Evolutionary conservation across 2,113 vertebrate genomes (phyloP), one percentile per base, ranked within the genome.

Genomic region (Caloenas nicobarica): DNA sequence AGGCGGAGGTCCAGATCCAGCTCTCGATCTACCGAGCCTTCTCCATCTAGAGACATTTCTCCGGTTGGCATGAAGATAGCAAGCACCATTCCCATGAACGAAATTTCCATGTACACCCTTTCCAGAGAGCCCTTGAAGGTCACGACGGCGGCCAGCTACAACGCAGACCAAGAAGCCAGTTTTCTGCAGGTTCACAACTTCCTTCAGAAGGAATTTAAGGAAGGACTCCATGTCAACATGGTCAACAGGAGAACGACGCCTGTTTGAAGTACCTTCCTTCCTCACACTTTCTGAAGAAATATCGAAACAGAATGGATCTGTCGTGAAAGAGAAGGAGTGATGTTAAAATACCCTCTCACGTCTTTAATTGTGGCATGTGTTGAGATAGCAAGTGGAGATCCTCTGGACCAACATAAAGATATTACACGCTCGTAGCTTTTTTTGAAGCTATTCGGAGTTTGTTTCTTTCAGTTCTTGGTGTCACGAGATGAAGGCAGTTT

Each of bases 181-280:
- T 99, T 99, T 90, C 98, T 99, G 86, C 99, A 99, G 97, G 98
- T 99, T 77, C 99, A 99, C 92, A 99, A 99, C 98, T 99, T 99
- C 98, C 99, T 99, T 89, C 98, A 99, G 95, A 99, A 98, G 81
- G 99, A 99, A 81, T 97, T 99, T 82, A 99, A 99, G 94, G 99
- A 99, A 65, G 98, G 98, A 48, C 96, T 98, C 91, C 97, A 97
- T 1, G 94, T 98, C 90, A 98, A 97, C 93, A 97, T 98, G 98
- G 98, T 99, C 86, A 99, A 99, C 97, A 98, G 99, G 97, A 98
- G 99, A 97, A 99, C 99, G 3, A 99, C 99, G 0, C 99, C 99
- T 0, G 99, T 99, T 96, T 99, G 98, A 99, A 94, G 76, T 13
- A 62, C 79, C 38, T 61, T 54, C 90, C 85, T 61, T 13, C 78